A percentile compares a stretch with the other conserved stretches of the same genome.
These are phyloP conservation scores for Tetraneura akinire DNA, from an alignment of 1,140 invertebrate species.

Conservation along the genomic window DNA sequence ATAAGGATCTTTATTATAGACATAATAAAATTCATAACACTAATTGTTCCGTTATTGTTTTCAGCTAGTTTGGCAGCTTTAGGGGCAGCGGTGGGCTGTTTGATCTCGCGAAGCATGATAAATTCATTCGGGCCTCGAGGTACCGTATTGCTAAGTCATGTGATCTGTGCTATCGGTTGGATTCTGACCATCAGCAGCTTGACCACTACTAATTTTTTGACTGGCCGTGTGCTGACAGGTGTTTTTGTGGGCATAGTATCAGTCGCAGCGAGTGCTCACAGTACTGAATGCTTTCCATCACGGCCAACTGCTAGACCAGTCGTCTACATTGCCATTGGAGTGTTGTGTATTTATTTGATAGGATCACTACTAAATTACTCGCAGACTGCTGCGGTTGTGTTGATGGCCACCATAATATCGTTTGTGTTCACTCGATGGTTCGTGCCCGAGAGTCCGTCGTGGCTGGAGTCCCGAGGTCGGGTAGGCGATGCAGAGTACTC, in stretches of 20 bases:
- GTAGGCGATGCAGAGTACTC: conserved; percentile 56
- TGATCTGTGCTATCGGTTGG: conserved; percentile 65
- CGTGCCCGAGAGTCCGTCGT: conserved; percentile 66
- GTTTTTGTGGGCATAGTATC: conserved; percentile 55
- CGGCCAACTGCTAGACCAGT: conserved; percentile 49
- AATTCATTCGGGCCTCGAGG: conserved; percentile 67
- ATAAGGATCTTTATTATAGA: no score
- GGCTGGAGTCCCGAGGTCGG: conserved; percentile 57
- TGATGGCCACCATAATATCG: conserved; percentile 57
- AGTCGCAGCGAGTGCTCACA: conserved; percentile 57
- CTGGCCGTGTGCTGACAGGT: conserved; percentile 62
- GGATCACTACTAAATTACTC: conserved; percentile 61
- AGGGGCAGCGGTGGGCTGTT: conserved; percentile 62
- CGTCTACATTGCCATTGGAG: conserved; percentile 59
- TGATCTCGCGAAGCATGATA: conserved; percentile 64
- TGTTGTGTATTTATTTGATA: conserved; percentile 53
- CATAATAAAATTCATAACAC: no score
- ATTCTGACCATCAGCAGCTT: conserved; percentile 58
- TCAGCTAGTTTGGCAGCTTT: conserved; percentile 64
- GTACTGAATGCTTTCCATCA: conserved; percentile 59
- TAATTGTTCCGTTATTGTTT: neutral
- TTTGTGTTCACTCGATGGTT: conserved; percentile 57
- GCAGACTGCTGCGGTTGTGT: conserved; percentile 60
- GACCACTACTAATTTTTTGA: conserved; percentile 58
- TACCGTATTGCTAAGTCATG: conserved; percentile 62